Conservation (phyloP, 2,797 vertebrate genomes). For the Bufotes viridis region DNA sequence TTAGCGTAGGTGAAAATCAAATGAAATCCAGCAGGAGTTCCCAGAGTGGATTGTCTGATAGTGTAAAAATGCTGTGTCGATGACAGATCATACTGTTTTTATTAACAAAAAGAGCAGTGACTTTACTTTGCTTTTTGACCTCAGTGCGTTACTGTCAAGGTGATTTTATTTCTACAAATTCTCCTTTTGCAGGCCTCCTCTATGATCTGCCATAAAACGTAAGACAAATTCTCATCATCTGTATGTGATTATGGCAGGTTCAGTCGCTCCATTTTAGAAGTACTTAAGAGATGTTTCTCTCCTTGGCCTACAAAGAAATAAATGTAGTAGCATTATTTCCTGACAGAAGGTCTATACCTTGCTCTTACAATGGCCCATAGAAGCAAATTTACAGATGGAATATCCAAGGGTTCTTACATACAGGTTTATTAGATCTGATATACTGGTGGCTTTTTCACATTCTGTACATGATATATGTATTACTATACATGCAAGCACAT, state of each 20-base stretch:
- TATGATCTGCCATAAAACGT: slow-evolving; percentile 80
- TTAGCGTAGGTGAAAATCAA: slow-evolving; percentile 84
- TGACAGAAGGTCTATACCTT: slow-evolving; percentile 67
- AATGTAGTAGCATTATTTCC: slow-evolving; percentile 69
- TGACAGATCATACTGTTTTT: slow-evolving; percentile 93
- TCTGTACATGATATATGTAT: neutral
- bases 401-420: slow-evolving; percentile 5
- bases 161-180: slow-evolving; percentile 95
- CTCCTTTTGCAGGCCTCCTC: slow-evolving; percentile 81
- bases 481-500: neutral
- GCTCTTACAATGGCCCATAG: slow-evolving; percentile 68
- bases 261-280: slow-evolving; percentile 71
- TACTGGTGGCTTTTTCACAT: neutral
- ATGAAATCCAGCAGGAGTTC: slow-evolving; percentile 86
- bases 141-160: slow-evolving; percentile 85
- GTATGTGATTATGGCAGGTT: slow-evolving; percentile 78
- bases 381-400: slow-evolving; percentile 65
- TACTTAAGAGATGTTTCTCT: slow-evolving; percentile 68
- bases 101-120: slow-evolving; percentile 88
- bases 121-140: slow-evolving; percentile 89
- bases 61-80: slow-evolving; percentile 81
- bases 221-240: slow-evolving; percentile 86
- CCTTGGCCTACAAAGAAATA: slow-evolving; percentile 73
- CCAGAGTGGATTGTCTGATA: slow-evolving; percentile 80
- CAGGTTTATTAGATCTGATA: neutral